These are phyloP conservation scores for Circaetus gallicus DNA, from an alignment of 2,113 vertebrate genomes.

Conservation along the genomic window DNA sequence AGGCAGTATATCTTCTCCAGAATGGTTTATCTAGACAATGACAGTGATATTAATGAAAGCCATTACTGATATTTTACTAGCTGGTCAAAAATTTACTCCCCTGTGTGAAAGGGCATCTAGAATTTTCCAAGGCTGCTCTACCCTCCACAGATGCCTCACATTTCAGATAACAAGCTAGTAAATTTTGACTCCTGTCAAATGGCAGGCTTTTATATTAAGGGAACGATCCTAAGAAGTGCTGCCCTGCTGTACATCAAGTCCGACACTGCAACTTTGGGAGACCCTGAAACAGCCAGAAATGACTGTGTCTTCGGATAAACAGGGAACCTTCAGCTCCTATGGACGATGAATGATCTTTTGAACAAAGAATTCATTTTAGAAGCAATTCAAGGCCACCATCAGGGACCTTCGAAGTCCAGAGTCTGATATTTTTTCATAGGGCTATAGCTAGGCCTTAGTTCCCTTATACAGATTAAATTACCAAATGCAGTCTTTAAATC, in stretches of 20 bases:
- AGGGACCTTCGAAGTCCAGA: not conserved
- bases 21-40: not conserved
- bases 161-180: constrained; percentile 18
- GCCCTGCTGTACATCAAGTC: constrained; percentile 9
- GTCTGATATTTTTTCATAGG: not conserved
- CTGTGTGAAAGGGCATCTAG: not conserved
- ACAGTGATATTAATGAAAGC: not conserved
- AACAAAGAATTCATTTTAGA: constrained; percentile 41
- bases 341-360: constrained; percentile 24
- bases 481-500: constrained; percentile 36
- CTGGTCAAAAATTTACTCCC: not conserved
- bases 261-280: not conserved
- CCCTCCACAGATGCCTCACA: not conserved
- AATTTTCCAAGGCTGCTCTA: constrained; percentile 23
- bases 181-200: constrained; percentile 36
- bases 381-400: constrained; percentile 33
- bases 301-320: not conserved
- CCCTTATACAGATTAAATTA: constrained; percentile 33
- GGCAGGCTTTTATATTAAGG: not conserved
- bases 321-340: not conserved
- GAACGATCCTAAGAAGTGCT: not conserved
- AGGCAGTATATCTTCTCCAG: not conserved
- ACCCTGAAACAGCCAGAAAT: constrained; percentile 15
- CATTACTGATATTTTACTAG: not conserved
- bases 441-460: not conserved